Evolutionary conservation across 2,113 vertebrate species (phyloP).

Genomic region (Telmatochromis sp.): DNA sequence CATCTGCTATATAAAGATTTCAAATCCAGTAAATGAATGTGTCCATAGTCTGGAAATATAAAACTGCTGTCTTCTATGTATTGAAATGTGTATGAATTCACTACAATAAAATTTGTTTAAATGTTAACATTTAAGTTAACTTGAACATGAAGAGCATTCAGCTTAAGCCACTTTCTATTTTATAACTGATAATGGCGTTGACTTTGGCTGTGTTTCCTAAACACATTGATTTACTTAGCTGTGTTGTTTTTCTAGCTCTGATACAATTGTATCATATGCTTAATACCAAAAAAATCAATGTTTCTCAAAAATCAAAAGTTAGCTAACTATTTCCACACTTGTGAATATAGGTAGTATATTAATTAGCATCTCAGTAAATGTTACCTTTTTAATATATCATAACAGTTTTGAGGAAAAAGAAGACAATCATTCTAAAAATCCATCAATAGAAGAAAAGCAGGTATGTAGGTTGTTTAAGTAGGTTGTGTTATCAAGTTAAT

Average conservation of each 20-base stretch:
- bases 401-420: not conserved
- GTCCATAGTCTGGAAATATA: not conserved
- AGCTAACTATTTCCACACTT: not conserved
- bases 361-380: not conserved
- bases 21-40: not conserved
- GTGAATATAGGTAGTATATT: not conserved
- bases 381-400: not conserved
- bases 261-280: not conserved
- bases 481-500: not conserved
- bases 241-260: not conserved
- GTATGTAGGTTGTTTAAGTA: not conserved
- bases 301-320: not conserved
- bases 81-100: not conserved
- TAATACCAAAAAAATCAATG: fast-evolving
- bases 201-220: not conserved
- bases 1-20: not conserved
- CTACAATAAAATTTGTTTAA: not conserved
- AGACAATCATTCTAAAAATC: not conserved
- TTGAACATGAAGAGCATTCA: not conserved
- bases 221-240: not conserved
- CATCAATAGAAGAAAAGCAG: not conserved
- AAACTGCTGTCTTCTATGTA: not conserved
- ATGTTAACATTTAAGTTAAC: not conserved
- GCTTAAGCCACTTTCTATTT: not conserved
- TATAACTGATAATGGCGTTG: not conserved